phyloP scores from a whole-genome alignment of 2,797 vertebrate species.

The Uromys caudimaculatus region DNA sequence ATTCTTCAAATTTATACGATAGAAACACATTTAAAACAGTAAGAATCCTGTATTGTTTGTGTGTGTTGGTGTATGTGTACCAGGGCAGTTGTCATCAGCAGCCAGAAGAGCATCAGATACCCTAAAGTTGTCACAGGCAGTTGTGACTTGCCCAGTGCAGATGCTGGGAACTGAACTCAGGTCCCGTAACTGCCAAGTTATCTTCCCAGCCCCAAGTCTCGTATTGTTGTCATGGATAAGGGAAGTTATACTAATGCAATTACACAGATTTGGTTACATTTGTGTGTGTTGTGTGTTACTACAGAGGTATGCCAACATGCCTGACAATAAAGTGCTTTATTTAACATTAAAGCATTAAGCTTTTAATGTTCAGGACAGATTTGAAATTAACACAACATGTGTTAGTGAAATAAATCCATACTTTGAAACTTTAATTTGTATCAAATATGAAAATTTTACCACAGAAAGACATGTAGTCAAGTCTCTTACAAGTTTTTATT shows the following conservation, averaged over 20 bases:
- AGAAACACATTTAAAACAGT: constrained; percentile 51
- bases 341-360: background rate
- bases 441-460: background rate
- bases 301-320: background rate
- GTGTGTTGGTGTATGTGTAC: background rate
- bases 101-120: background rate
- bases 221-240: background rate
- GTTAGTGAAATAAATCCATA: background rate
- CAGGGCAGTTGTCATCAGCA: background rate
- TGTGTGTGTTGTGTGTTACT: background rate
- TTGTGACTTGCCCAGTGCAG: background rate
- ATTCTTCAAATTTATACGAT: background rate
- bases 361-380: background rate
- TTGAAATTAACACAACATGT: background rate
- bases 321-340: background rate
- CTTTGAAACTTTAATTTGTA: background rate
- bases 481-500: background rate
- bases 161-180: background rate
- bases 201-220: background rate
- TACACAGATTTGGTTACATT: background rate
- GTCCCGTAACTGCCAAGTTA: background rate
- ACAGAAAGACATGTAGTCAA: background rate
- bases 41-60: background rate
- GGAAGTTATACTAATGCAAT: background rate
- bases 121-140: background rate